A percentile compares a stretch with the other conserved stretches of the same genome.
phyloP scores from a whole-genome alignment of 2,113 vertebrate genomes.

The Erinaceus europaeus region DNA sequence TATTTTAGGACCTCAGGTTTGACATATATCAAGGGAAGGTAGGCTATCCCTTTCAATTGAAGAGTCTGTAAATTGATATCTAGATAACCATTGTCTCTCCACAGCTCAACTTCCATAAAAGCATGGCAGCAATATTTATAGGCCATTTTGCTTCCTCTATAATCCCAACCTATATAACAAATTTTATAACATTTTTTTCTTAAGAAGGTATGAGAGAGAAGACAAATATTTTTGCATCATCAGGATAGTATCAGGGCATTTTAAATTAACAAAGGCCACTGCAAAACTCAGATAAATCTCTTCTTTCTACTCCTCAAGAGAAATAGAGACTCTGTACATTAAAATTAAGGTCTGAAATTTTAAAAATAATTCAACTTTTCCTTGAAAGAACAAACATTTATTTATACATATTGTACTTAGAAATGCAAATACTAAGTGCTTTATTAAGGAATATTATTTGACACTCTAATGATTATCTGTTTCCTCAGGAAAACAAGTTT shows the following conservation, averaged over 20 bases:
- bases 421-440: background rate
- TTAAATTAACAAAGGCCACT: background rate
- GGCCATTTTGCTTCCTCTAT: background rate
- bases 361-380: background rate
- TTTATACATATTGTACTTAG: slow-evolving; percentile 38
- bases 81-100: background rate
- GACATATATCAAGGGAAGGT: background rate
- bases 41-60: background rate
- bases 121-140: background rate
- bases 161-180: background rate
- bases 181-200: background rate
- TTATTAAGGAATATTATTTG: slow-evolving; percentile 42
- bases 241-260: background rate
- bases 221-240: fast-evolving
- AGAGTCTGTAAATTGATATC: background rate
- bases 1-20: background rate
- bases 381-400: slow-evolving; percentile 20
- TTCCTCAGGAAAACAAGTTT: background rate
- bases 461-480: background rate
- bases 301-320: background rate
- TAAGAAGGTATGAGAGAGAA: background rate
- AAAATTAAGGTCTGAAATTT: background rate
- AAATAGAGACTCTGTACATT: background rate
- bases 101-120: background rate
- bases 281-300: fast-evolving